Evolutionary conservation across 2,797 vertebrate genomes (phyloP).

Genomic region (Helostoma temminkii): DNA sequence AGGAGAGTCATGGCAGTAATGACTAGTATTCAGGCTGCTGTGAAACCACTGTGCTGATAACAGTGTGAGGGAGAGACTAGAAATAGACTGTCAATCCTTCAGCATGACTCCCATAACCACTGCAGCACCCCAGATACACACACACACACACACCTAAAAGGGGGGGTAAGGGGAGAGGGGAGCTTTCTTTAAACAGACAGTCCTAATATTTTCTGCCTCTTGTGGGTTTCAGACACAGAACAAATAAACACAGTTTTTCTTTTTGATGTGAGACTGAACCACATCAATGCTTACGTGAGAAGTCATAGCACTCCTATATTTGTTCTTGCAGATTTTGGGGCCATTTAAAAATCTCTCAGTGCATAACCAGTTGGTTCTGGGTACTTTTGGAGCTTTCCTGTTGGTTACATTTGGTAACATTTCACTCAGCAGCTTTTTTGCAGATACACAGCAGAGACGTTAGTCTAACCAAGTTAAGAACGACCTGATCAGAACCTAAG

Average conservation of each 20-base stretch:
- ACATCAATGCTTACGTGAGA: constrained; percentile 29
- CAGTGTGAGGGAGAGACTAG: constrained; percentile 36
- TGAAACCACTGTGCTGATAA: constrained; percentile 52
- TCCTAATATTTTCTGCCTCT: constrained; percentile 41
- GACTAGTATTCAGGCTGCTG: constrained; percentile 42
- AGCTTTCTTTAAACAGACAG: constrained; percentile 33
- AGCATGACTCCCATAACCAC: constrained; percentile 23
- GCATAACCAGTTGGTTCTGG: background rate
- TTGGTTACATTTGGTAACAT: background rate
- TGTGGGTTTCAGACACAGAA: constrained; percentile 32
- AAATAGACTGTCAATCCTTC: constrained; percentile 40
- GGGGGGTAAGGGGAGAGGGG: constrained; percentile 1
- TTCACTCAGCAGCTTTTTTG: background rate
- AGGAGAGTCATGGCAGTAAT: constrained; percentile 46
- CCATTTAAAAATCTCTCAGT: constrained; percentile 3
- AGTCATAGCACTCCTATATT: constrained; percentile 2
- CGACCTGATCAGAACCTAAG: background rate
- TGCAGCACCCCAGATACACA: background rate
- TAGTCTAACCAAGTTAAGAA: no score
- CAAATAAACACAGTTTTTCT: constrained; percentile 25
- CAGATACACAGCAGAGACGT: background rate
- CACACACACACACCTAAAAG: background rate
- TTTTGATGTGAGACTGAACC: constrained; percentile 20
- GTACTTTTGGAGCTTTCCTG: background rate
- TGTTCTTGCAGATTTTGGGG: constrained; percentile 17